phyloP scores from a whole-genome alignment of 2,888 invertebrate species.

The Ophion slaviceki region DNA sequence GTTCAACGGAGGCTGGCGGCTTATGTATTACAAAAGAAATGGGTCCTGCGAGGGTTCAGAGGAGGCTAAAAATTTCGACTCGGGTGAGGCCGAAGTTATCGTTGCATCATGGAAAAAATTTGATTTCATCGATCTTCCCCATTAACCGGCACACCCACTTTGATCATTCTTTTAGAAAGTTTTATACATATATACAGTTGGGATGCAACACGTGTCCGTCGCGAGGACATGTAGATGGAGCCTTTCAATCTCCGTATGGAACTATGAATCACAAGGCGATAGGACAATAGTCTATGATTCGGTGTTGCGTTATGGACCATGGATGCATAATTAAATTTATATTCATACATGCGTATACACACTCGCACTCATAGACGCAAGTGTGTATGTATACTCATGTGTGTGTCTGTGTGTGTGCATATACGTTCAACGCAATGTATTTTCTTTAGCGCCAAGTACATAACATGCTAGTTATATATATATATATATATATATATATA shows the following conservation, averaged over 20 bases:
- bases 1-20: no score
- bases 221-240: constrained; percentile 35
- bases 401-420: not conserved
- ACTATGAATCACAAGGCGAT: constrained; percentile 60
- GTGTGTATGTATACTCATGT: not conserved
- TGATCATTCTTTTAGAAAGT: constrained; percentile 55
- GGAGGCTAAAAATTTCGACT: no score
- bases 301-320: constrained; percentile 55
- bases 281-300: constrained; percentile 62
- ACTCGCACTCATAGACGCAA: not conserved
- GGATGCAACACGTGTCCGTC: constrained; percentile 43
- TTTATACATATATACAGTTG: not conserved
- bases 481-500: not conserved
- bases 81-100: constrained; percentile 31
- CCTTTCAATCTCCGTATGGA: constrained; percentile 50
- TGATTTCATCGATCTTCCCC: constrained; percentile 55
- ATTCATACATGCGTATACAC: not conserved
- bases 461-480: not conserved
- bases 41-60: no score
- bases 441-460: not conserved
- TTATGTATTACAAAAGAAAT: no score
- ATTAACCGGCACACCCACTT: constrained; percentile 59
- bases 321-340: constrained; percentile 22
- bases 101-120: constrained; percentile 30
- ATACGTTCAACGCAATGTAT: not conserved